A percentile compares a stretch with the other conserved stretches of the same genome.
Conservation (phyloP, 2,113 vertebrate genomes). For the Neotoma lepida region DNA sequence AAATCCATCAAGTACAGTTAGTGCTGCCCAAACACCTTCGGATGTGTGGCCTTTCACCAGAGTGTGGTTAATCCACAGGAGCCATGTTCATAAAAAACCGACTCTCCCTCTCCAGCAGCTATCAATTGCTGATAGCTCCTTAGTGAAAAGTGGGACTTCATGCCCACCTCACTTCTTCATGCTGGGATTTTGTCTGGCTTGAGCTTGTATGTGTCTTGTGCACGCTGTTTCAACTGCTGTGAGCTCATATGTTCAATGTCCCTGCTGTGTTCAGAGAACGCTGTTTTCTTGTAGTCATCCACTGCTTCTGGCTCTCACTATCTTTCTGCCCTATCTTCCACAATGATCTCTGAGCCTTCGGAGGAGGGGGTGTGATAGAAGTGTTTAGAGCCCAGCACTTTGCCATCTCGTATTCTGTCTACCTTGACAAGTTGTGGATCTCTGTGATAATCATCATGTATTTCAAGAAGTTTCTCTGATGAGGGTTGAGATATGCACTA, state of each 20-base stretch:
- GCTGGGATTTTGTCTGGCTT: not conserved
- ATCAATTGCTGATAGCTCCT: not conserved
- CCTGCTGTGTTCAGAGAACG: not conserved
- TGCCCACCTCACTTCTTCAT: not conserved
- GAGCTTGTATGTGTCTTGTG: not conserved
- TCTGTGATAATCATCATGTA: not conserved
- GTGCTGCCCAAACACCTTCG: not conserved
- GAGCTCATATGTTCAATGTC: not conserved
- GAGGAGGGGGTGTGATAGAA: not conserved
- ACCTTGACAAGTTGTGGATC: not conserved
- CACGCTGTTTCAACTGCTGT: slow-evolving; percentile 7
- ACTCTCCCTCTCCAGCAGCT: not conserved
- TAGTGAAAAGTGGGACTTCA: no score
- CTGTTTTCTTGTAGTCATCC: not conserved
- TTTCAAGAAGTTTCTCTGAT: not conserved
- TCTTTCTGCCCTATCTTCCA: not conserved
- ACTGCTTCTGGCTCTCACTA: not conserved
- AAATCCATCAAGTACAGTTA: not conserved
- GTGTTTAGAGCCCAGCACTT: not conserved
- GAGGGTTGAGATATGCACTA: not conserved
- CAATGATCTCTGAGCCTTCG: not conserved
- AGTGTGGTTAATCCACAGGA: not conserved
- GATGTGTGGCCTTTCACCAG: not conserved
- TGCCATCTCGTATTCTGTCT: not conserved
- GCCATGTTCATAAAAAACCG: not conserved